Evolutionary conservation across 2,888 invertebrate species (phyloP), one percentile per base, ranked within the genome.

Genomic region (Caenorhabditis sp.): DNA sequence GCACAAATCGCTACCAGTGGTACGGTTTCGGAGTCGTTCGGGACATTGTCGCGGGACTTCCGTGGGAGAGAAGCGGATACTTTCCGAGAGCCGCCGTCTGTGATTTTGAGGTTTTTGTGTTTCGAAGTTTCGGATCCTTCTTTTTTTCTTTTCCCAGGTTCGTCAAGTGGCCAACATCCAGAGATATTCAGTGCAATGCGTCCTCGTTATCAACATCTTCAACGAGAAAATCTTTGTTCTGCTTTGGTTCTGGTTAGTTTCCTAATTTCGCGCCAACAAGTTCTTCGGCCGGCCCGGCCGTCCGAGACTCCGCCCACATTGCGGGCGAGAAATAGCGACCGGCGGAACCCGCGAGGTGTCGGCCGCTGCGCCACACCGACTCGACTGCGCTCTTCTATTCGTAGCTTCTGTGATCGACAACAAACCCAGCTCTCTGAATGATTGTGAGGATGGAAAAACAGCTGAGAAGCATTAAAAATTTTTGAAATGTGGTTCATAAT

Each of bases 161-260:
- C 87, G 90, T 18, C 89, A 89, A 85, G 86, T 91, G 50, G 91
- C 91, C 8, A 91, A 91, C 82, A 90, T 91, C 69, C 91, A 91
- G 84, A 87, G 89, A 80, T 90, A 91, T 77, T 90, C 90, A 0
- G 90, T 91, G 8, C 91, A 91, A 82, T 91, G 91, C 62, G 91
- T 91, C 3, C 85, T 91, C 13, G 91, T 91, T 22, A 91, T 91
- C 79, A 91, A 91, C 84, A 89, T 91, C 58, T 91, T 91, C 87
- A 91, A 90, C 65, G 91, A 91, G 74, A 91, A 89, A 79, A 91
- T 91, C 37, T 91, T 91, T 80, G 87, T 91, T 18, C 77, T 91
- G 47, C 84, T 91, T 1, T 91, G 90, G 90, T 91, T 88, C 69
- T 88, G 87, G 88, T 88, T 15, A 77, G 85, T 68, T 22, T 47